Evolutionary conservation across 2,113 vertebrate species (phyloP), one percentile per base, ranked within the genome.

Genomic region (Tachysurus vachellii): DNA sequence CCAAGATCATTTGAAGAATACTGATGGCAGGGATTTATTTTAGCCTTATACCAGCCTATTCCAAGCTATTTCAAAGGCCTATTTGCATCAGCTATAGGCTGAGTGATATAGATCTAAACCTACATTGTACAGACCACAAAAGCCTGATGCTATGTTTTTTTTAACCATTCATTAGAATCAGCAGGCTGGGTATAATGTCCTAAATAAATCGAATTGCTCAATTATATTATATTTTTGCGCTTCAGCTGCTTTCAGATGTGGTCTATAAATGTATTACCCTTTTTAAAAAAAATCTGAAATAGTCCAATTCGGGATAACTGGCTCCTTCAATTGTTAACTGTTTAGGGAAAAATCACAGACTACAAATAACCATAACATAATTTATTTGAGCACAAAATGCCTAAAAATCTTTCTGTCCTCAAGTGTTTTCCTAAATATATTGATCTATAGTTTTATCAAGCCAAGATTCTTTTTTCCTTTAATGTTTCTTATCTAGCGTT

Each of bases 1-100:
- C 96, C 94, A 94, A 92, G 95, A 94, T 95, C 93, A 95, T 93
- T 93, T 94, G 93, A 92, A 95, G 96, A 96, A 96, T 96, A 95
- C 96, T 94, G 95, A 96, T 96, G 94, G 93, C 94, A 91, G 94
- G 93, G 93, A 92, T 93, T 95, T 95, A 93, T 96, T 95, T 95
- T 59, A 85, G 83, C 70, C 83, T 90, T 90, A 84, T 88, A 81
- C 82, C 85, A 80, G 76, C 61, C 62, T 85, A 50, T 85, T 85
- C 28, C 70, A 57, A 56, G 80, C 87, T 79, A 87, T 56, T 88
- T 88, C 88, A 85, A 87, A 88, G 89, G 64, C 83, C 83, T 85
- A 61, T 89, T 87, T 86, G 85, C 73, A 87, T 82, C 21, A 57
- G 85, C 61, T 79, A 75, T 57, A 73, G 68, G 77, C 79, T 81